Percentiles rank a stretch among this genome's conserved stretches.
These are phyloP conservation scores for Steinernema hermaphroditum DNA, from an alignment of 2,888 invertebrate genomes.

Conservation along the genomic window DNA sequence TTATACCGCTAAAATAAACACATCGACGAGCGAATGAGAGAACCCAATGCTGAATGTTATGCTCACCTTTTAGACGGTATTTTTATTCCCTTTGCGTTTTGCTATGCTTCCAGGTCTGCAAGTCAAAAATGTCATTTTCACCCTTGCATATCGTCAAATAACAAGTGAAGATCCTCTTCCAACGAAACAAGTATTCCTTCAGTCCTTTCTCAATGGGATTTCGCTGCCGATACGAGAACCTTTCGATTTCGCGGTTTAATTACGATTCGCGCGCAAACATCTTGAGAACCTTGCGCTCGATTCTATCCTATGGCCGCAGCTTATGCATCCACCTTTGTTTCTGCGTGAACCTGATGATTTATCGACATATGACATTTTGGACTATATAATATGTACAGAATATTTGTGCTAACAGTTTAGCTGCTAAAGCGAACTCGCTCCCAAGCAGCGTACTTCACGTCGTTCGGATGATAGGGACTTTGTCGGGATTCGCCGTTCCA, in stretches of 20 bases:
- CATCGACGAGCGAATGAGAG: no score
- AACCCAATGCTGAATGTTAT: no score
- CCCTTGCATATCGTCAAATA: not conserved
- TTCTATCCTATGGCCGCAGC: not conserved
- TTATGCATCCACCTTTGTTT: no score
- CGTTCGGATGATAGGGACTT: conserved; percentile 46
- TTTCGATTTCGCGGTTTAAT: conserved; percentile 31
- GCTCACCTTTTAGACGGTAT: no score
- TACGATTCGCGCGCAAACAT: conserved; percentile 25
- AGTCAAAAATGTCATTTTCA: no score
- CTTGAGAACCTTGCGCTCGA: not conserved
- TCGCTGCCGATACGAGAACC: conserved; percentile 1
- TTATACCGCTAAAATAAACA: no score
- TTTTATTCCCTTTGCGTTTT: no score
- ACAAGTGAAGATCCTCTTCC: not conserved
- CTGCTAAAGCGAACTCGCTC: conserved; percentile 35
- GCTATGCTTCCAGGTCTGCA: no score
- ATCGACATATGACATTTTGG: not conserved
- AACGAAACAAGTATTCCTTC: not conserved
- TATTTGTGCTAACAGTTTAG: not conserved
- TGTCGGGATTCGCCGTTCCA: conserved; percentile 51
- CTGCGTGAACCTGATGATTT: not conserved
- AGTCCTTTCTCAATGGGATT: not conserved
- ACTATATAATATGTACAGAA: not conserved
- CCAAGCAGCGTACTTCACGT: conserved; percentile 44